phyloP scores from a whole-genome alignment of 2,113 vertebrate species.

The Pithys albifrons region DNA sequence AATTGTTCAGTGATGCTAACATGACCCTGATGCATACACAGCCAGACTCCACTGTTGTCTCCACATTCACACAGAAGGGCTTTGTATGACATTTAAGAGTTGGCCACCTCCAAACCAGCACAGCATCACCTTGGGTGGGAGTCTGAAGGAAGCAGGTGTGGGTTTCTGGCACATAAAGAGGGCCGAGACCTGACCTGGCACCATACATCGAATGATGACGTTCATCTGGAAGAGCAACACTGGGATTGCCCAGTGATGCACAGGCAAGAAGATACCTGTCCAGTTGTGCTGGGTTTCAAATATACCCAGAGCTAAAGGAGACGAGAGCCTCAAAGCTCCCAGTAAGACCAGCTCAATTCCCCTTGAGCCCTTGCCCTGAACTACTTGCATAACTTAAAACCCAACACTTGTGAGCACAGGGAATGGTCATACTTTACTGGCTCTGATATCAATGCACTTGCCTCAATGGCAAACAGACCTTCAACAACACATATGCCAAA shows the following conservation, averaged over 20 bases:
- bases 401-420: not conserved
- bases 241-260: not conserved
- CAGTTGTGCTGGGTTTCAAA: not conserved
- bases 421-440: fast-evolving
- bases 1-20: not conserved
- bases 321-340: not conserved
- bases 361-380: not conserved
- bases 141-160: not conserved
- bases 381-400: not conserved
- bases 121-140: not conserved
- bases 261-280: not conserved
- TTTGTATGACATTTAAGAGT: fast-evolving
- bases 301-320: not conserved
- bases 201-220: fast-evolving
- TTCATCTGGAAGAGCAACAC: fast-evolving
- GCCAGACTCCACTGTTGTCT: not conserved
- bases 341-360: not conserved
- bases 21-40: not conserved
- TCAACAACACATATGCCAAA: not conserved
- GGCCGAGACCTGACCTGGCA: not conserved
- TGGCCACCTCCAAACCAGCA: not conserved
- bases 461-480: not conserved
- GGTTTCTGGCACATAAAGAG: not conserved
- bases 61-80: not conserved
- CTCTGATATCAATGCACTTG: fast-evolving